Base-by-base conservation (phyloP, 2,888 invertebrate species). In the Thysanoteuthis rhombus region DNA sequence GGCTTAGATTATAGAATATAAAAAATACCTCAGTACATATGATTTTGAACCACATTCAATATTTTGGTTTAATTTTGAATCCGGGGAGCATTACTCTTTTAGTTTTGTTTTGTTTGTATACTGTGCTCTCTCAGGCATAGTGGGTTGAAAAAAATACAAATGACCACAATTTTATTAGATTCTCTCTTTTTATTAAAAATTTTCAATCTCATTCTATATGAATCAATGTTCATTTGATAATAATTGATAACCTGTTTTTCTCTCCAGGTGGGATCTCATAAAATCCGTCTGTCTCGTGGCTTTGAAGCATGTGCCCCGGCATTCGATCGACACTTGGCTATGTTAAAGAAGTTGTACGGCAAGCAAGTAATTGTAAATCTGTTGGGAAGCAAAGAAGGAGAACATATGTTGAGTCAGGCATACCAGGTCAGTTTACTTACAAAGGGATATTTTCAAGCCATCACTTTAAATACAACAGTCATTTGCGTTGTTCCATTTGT, bases 281-380 rank as follows among this genome's bases (percentile, higher is more conserved):
- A 99, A 97, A 99, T 99, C 0, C 98, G 99, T 97, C 98, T 99
- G 97, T 99, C 99, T 0, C 98, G 99, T 92, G 99, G 99, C 0
- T 98, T 98, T 97, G 99, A 99, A 97, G 98, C 99, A 1, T 99
- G 99, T 1, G 98, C 98, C 12, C 98, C 99, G 94, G 99, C 99
- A 0, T 99, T 99, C 97, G 98, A 99, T 96, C 98, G 99, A 92
- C 99, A 99, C 97, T 98, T 99, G 97, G 97, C 98, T 91, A 98
- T 98, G 97, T 98, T 99, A 95, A 98, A 98, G 96, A 98, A 98
- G 95, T 98, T 98, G 93, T 99, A 99, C 97, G 99, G 99, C 0
- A 98, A 98, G 95, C 98, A 99, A 96, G 98, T 98, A 58, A 98
- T 99, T 94, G 98, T 99, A 1, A 99, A 99, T 97, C 98, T 99